phyloP scores from a whole-genome alignment of 2,888 invertebrate genomes.

The Drosophila nr. fundita region DNA sequence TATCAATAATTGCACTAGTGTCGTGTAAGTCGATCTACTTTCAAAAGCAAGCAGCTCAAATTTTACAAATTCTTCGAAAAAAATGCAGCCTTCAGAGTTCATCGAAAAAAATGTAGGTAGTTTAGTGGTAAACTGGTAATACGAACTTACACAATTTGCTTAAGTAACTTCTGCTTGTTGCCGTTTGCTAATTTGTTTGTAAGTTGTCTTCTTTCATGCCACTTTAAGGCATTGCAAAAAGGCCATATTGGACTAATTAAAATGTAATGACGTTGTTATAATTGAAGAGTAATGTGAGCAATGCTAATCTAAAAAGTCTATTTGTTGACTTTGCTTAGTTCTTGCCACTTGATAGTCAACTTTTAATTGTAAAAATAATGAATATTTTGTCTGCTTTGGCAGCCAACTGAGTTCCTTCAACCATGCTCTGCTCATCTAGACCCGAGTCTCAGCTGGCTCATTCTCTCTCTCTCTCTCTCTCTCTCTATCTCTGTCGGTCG shows the following conservation, averaged over 20 bases:
- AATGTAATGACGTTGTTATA: not conserved
- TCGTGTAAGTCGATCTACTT: not conserved
- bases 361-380: not conserved
- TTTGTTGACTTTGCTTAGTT: not conserved
- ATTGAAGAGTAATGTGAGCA: not conserved
- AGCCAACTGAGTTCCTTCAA: conserved; percentile 28
- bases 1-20: not conserved
- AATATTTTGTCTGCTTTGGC: conserved; percentile 17
- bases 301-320: not conserved
- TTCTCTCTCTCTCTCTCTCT: not conserved
- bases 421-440: conserved; percentile 14
- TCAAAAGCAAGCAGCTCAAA: not conserved
- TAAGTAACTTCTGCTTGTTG: not conserved
- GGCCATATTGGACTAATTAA: not conserved
- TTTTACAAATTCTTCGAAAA: not conserved
- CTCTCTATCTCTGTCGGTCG: not conserved
- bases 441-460: not conserved
- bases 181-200: not conserved
- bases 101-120: not conserved
- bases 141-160: not conserved
- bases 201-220: not conserved
- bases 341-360: not conserved
- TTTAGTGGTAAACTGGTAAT: not conserved
- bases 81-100: not conserved
- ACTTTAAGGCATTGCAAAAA: not conserved